Evolutionary conservation across 1,140 invertebrate genomes (phyloP), one percentile per base, ranked within the genome.

Genomic region (Rhyzopertha dominica): DNA sequence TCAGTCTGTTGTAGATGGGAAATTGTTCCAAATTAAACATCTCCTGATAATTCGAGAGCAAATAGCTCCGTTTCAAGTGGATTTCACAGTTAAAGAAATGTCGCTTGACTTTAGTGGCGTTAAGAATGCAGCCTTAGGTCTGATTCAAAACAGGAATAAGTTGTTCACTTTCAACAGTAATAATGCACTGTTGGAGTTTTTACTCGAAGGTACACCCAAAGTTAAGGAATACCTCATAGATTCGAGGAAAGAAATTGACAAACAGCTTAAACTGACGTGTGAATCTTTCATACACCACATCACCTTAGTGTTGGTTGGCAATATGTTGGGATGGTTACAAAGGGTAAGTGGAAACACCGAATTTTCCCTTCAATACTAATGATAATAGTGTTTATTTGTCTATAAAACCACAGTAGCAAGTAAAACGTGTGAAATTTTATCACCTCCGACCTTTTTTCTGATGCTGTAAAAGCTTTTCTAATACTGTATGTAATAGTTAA

Each of bases 11-110:
- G 72, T 96, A n/a, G 95, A 99, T 71, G 93, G 90, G 0, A 82
- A 91, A 61, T 72, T 99, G 5, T 99, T 99, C 70, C 84, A 98
- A 68, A 94, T 99, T 22, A 99, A 99, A 70, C 96, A 99, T 74
- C 71, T 99, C 28, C 72, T 99, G 2, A 99, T 99, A 36, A 69
- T 99, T 0, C 69, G 96, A 14, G 96, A 99, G 65, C 96, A 99
- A 71, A 98, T 98, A 24, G 91, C 94, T 1, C 95, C 96, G 0
- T 99, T 98, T 65, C 94, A 98, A 70, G 90, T 96, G 0, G 93
- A 97, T 59, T 95, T 96, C 59, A 85, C 90, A 0, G 80, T 95
- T 0, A 89, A 90, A 66, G 93, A 98, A 71, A 91, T 89, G 0
- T 82, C 81, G 31, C 66, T 98, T 43, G 94, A 97, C 69, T 97